Percentiles rank a stretch among this genome's conserved stretches.
Evolutionary conservation across 2,113 vertebrate genomes (phyloP).

Genomic region (Columba livia): DNA sequence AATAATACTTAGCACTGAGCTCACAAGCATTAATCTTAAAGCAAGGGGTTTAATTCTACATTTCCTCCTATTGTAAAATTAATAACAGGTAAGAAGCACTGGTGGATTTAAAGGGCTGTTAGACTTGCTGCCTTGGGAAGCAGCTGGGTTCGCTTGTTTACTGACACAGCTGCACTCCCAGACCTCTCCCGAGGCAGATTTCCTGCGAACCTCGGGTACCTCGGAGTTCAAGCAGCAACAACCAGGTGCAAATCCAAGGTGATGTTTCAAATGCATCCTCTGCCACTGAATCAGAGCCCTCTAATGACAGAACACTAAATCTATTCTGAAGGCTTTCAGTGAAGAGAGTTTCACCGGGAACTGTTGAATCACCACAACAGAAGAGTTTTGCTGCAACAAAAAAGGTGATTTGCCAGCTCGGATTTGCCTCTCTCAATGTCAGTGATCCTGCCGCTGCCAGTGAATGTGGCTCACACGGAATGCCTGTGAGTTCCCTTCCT

Average conservation of each 20-base stretch:
- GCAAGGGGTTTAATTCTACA: neutral
- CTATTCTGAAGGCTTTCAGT: neutral
- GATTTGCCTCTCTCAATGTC: neutral
- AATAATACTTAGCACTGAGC: neutral
- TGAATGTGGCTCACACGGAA: rapidly evolving
- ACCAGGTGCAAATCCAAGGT: neutral
- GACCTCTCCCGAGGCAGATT: neutral
- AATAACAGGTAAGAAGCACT: neutral
- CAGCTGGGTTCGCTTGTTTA: neutral
- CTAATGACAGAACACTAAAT: neutral
- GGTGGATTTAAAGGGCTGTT: neutral
- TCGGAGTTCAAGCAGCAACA: neutral
- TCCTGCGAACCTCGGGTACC: neutral
- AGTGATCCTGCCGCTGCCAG: rapidly evolving
- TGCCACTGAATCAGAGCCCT: neutral
- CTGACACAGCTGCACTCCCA: neutral
- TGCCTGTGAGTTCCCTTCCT: neutral
- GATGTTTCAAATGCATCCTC: neutral
- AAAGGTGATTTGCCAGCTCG: neutral
- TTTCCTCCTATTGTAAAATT: neutral
- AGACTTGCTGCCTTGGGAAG: rapidly evolving
- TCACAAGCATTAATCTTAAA: neutral
- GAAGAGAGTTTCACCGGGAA: neutral
- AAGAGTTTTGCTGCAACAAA: neutral
- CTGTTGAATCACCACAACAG: neutral